A percentile compares a stretch with the other conserved stretches of the same genome.
These are phyloP conservation scores for Drosophila fuyamai DNA, from an alignment of 1,140 invertebrate genomes.

Conservation along the genomic window DNA sequence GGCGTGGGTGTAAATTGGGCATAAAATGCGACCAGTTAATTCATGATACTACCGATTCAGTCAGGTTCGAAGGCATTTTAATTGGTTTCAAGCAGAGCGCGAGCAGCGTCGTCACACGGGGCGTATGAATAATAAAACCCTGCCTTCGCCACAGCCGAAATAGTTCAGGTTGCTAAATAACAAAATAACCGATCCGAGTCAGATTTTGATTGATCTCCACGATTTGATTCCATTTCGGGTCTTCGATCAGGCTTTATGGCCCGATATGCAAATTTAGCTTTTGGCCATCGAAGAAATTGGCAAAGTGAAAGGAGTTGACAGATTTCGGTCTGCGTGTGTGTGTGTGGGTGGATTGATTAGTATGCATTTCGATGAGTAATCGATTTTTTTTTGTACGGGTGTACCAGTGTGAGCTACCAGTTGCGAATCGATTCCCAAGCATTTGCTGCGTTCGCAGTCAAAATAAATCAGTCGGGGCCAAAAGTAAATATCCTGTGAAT, in stretches of 20 bases:
- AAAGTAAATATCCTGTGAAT: constrained; percentile 78
- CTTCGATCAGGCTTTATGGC: constrained; percentile 39
- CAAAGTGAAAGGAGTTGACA: constrained; percentile 58
- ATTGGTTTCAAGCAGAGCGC: constrained; percentile 74
- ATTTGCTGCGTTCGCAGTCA: constrained; percentile 69
- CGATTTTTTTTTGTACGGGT: constrained; percentile 34
- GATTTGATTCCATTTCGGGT: constrained; percentile 36
- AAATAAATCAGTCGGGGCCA: constrained; percentile 70
- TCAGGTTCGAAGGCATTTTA: constrained; percentile 77
- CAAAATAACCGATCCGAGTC: constrained; percentile 38
- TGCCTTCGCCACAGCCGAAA: constrained; percentile 1
- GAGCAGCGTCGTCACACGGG: constrained; percentile 27
- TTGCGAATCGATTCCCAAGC: constrained; percentile 52
- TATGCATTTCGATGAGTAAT: constrained; percentile 69
- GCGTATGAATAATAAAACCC: constrained; percentile 65
- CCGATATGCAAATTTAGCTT: constrained; percentile 62
- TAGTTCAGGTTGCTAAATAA: constrained; percentile 34
- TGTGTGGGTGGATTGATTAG: constrained; percentile 56
- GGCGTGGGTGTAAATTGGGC: constrained; percentile 79
- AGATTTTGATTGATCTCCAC: constrained; percentile 45
- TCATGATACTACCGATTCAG: constrained; percentile 78
- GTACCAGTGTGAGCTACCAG: neutral
- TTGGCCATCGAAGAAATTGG: constrained; percentile 42
- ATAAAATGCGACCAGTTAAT: constrained; percentile 75
- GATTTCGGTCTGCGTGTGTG: constrained; percentile 5